Conservation (phyloP, 2,113 vertebrate genomes). For the Apus apus region DNA sequence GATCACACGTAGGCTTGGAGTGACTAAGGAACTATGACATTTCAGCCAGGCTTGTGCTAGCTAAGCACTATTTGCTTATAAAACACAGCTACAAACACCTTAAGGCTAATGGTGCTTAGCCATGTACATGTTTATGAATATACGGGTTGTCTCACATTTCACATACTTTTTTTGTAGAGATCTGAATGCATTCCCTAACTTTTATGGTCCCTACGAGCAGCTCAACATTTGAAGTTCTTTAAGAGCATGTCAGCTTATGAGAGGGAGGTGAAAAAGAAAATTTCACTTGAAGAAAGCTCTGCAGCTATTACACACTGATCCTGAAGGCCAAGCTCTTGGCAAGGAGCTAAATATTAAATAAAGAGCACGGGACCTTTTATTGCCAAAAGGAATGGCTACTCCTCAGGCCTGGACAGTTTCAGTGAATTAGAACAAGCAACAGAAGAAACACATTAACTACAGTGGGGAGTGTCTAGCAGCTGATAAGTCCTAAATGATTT, state of each 20-base stretch:
- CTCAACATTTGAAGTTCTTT: background rate
- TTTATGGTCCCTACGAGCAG: background rate
- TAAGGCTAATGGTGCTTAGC: background rate
- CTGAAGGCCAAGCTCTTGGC: background rate
- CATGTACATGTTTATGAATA: background rate
- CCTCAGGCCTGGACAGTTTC: background rate
- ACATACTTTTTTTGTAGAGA: background rate
- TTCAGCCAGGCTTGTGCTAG: background rate
- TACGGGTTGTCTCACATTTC: background rate
- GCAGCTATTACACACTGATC: background rate
- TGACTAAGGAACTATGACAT: background rate
- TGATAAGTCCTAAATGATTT: background rate
- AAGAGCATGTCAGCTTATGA: background rate
- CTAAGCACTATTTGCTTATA: background rate
- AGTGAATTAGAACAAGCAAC: background rate
- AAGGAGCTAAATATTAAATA: conserved; percentile 4
- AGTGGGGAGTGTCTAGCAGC: background rate
- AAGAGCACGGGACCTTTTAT: background rate
- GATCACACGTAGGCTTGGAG: background rate
- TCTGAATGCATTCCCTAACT: background rate
- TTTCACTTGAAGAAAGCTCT: background rate
- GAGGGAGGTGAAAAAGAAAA: background rate
- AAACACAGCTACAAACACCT: background rate
- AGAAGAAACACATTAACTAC: background rate
- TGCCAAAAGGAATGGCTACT: background rate